A percentile compares a stretch with the other conserved stretches of the same genome.
Evolutionary conservation across 2,797 vertebrate genomes (phyloP).

Genomic region (Anabas testudineus): DNA sequence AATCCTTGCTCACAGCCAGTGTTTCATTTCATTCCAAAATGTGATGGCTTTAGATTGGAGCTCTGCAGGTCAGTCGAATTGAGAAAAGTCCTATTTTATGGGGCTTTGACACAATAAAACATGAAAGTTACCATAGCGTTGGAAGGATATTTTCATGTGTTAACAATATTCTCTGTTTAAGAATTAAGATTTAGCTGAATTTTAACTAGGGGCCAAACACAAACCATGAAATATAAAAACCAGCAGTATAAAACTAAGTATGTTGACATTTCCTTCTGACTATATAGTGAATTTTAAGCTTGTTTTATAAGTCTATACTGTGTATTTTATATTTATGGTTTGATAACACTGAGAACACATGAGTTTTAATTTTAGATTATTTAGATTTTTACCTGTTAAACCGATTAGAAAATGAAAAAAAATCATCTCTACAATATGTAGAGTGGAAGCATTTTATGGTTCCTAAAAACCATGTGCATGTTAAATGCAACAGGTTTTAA

Average conservation of each 20-base stretch:
- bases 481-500: too few species aligned
- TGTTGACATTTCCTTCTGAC: neutral
- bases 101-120: neutral
- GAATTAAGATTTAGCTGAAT: neutral
- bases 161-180: neutral
- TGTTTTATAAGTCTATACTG: neutral
- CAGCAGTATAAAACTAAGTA: too few species aligned
- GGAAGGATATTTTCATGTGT: neutral
- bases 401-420: too few species aligned
- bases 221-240: neutral
- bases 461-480: too few species aligned
- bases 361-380: too few species aligned
- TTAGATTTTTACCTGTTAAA: too few species aligned
- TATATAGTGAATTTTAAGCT: neutral
- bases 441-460: too few species aligned
- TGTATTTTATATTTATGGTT: slow-evolving; percentile 10
- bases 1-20: neutral
- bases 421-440: too few species aligned
- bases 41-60: neutral
- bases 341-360: neutral
- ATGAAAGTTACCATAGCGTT: neutral
- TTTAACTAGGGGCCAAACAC: neutral
- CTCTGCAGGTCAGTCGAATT: neutral
- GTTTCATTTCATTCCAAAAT: slow-evolving; percentile 1
- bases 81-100: neutral